Evolutionary conservation across 2,113 vertebrate species (phyloP), one percentile per base, ranked within the genome.

Genomic region (Isurus oxyrinchus): DNA sequence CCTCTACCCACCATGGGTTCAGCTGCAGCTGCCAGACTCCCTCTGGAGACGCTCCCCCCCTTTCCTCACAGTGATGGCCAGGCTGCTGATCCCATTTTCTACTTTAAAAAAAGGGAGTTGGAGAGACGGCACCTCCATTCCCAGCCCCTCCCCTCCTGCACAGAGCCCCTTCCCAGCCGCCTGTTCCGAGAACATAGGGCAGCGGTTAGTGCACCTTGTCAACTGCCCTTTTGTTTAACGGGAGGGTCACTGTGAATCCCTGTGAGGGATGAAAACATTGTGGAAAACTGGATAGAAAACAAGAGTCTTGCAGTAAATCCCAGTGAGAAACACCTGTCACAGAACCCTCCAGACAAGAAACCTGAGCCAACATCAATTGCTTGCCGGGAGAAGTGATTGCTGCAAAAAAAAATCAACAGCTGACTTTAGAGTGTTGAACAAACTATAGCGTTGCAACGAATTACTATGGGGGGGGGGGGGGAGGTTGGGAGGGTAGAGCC

Each of bases 271-370:
- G 88, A 59, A 91, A 59, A 59, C 53, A 91, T 59, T 31, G 11
- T 13, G 31, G 55, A 13, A 91, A 1, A 91, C n/a, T 91, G 88
- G 88, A 59, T 63, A 63, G 35, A 94, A 63, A 66, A 94, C 57
- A n/a, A 61, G 90, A n/a, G 16, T n/a, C 59, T 94, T n/a, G 59
- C 90, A 63, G 90, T 94, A 63, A 63, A 94, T 63, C 59, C 90
- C 90, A 94, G 90, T 40, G 88, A 63, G 90, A 94, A 94, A 63
- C 90, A 94, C 35, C 90, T 63, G 59, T 63, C 90, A 94, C 35
- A 35, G 21, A 66, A 63, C 19, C 44, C 90, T 63, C 35, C 31
- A 63, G 35, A 63, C 59, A 94, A 6, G 61, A n/a, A 25, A 21
- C 59, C 10, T 21, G 59, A 66, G 59, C 59, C 59, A 40, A 35